Evolutionary conservation across 2,797 vertebrate species (phyloP), one percentile per base, ranked within the genome.

Genomic region (Valencia hispanica): DNA sequence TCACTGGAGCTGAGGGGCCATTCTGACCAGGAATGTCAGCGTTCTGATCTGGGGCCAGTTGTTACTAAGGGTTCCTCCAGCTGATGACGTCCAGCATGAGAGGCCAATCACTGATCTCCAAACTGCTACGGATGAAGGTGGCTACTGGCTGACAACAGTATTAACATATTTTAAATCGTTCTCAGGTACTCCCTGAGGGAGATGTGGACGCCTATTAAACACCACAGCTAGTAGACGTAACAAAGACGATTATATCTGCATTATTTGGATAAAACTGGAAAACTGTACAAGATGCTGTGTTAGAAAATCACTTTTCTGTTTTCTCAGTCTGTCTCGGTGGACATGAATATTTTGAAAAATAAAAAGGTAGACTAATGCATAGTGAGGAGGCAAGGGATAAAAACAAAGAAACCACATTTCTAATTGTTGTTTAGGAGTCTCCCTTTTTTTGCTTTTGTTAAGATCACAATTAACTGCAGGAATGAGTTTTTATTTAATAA

Each of bases 1-100:
- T 87, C 47, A 43, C 80, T 41, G 86, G 80, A 84, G 86, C 72
- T 68, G 39, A 83, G 74, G 86, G 72, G 76, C 72, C 57, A 0
- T 66, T 81, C 30, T 74, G 85, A 74, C 79, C 65, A 79, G 82
- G 86, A 79, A 73, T 57, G 77, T 83, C 84, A 57, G 71, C 65
- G 73, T 79, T 85, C 74, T 72, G 78, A 79, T 85, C 70, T 70
- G 79, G 82, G 78, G 82, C 74, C 22, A 89, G 90, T 90, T 86
- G 83, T 88, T 90, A 83, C 87, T 70, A 81, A 88, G 87, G 85
- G 84, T 77, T 88, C 77, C 79, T 72, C 79, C 72, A 72, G 43
- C 43, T 30, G 14, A 75, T 92, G 92, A 94, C 79, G 86, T 89
- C 88, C 88, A 70, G 27, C 20, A 17, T 53, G 22, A 79, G 71